Base-by-base conservation (phyloP, 2,797 vertebrate genomes). In the Melanotaenia pygmaea region DNA sequence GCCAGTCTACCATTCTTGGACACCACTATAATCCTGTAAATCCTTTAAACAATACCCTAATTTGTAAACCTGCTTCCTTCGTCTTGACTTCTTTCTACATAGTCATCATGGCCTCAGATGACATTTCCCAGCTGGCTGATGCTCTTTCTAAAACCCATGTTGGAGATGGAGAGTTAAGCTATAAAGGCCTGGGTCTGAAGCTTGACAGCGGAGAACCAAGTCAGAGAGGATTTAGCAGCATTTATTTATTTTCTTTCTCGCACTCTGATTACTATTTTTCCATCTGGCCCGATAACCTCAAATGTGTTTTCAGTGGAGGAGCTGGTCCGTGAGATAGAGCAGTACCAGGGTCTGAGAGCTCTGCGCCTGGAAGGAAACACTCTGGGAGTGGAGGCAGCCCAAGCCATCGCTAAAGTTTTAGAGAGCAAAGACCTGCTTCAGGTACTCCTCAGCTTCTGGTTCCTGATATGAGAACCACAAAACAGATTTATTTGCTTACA, bases 331-430 rank as follows among this genome's bases (percentile, higher is more conserved):
- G 95, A 97, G 64, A 98, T 99, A 1, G 92, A 96, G 63, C 93
- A 92, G 12, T 96, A 93, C 75, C 94, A 94, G 7, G 94, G 93
- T n/a, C 89, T 99, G 64, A 95, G 96, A 90, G 95, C 97, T 1
- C 75, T 99, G 76, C 89, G 96, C 0, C 90, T 99, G 40, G 97
- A 99, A 88, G 98, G 98, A 59, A 99, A 99, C 93, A 98, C 98
- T 0, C 85, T 99, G 53, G 98, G 98, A 0, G 96, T 98, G 83
- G 97, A 98, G 54, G 98, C 98, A n/a, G 98, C 98, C 38, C 94
- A 90, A 60, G 95, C 96, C 79, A 98, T 99, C 0, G 95, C 97
- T 68, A 97, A 96, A 81, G 95, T 95, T 76, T 91, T 99, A 73
- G 96, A 97, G 89, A 95, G 89, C 68, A 98, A 99, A 92, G 90